phyloP scores from a whole-genome alignment of 2,797 vertebrate species.

The Pelodytes ibericus region DNA sequence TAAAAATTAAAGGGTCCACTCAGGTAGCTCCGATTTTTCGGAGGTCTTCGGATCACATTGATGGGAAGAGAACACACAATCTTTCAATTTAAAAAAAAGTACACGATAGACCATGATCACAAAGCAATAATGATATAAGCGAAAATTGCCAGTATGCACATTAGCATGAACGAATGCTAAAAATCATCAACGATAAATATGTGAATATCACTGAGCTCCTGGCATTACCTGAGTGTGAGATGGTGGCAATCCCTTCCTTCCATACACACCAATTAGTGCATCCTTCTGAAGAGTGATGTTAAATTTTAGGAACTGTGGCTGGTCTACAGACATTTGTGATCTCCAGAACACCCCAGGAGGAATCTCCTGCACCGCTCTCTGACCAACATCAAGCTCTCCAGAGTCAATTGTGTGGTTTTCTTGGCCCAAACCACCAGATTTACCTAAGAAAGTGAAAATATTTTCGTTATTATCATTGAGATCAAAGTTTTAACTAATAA shows the following conservation, averaged over 20 bases:
- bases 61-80: too few relatives aligned
- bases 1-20: too few relatives aligned
- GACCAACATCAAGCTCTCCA: slow-evolving; percentile 91
- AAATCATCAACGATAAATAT: too few relatives aligned
- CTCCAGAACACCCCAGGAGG: slow-evolving; percentile 96
- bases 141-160: too few relatives aligned
- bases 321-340: slow-evolving; percentile 88
- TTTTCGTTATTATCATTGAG: too few relatives aligned
- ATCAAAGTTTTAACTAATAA: too few relatives aligned
- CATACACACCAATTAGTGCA: slow-evolving; percentile 94
- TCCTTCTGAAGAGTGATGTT: slow-evolving; percentile 99
- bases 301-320: slow-evolving; percentile 95
- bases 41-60: too few relatives aligned
- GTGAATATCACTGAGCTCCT: not conserved
- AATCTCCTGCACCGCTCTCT: slow-evolving; percentile 83
- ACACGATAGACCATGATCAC: too few relatives aligned
- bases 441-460: slow-evolving; percentile 72
- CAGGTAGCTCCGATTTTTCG: too few relatives aligned
- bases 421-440: slow-evolving; percentile 79
- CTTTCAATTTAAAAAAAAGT: too few relatives aligned
- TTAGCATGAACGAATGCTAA: too few relatives aligned
- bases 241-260: slow-evolving; percentile 92
- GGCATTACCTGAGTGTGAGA: slow-evolving; percentile 92
- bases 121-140: too few relatives aligned
- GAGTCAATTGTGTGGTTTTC: slow-evolving; percentile 95